phyloP scores from a whole-genome alignment of 2,113 vertebrate genomes.

The Propithecus coquereli region DNA sequence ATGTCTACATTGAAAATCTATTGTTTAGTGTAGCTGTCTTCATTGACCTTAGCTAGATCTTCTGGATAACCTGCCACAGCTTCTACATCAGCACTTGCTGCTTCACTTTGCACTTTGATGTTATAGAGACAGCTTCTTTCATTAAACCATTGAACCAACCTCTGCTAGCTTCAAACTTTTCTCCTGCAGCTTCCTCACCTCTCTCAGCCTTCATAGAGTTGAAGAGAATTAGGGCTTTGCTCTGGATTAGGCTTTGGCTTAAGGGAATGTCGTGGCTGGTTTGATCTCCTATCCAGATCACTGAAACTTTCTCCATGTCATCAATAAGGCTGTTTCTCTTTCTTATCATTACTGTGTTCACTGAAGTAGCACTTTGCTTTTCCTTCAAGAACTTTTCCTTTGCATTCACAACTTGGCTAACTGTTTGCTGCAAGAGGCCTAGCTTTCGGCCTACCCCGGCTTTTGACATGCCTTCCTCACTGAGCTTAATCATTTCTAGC shows the following conservation, averaged over 20 bases:
- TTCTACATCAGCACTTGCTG: background rate
- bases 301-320: background rate
- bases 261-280: background rate
- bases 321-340: background rate
- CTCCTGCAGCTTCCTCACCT: background rate
- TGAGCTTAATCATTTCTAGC: background rate
- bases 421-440: background rate
- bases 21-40: background rate
- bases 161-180: background rate
- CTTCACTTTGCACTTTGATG: background rate
- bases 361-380: background rate
- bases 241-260: background rate
- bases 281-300: background rate
- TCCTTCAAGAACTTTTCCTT: background rate
- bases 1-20: background rate
- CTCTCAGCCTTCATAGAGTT: background rate
- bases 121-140: background rate
- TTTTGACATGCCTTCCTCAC: background rate
- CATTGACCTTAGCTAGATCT: background rate
- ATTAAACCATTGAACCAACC: background rate
- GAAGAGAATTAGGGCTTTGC: background rate
- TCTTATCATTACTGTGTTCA: background rate
- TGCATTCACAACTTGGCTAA: background rate
- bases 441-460: background rate
- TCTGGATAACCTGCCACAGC: background rate